Base-by-base conservation (phyloP, 1,140 invertebrate species). In the Panonychus citri region DNA sequence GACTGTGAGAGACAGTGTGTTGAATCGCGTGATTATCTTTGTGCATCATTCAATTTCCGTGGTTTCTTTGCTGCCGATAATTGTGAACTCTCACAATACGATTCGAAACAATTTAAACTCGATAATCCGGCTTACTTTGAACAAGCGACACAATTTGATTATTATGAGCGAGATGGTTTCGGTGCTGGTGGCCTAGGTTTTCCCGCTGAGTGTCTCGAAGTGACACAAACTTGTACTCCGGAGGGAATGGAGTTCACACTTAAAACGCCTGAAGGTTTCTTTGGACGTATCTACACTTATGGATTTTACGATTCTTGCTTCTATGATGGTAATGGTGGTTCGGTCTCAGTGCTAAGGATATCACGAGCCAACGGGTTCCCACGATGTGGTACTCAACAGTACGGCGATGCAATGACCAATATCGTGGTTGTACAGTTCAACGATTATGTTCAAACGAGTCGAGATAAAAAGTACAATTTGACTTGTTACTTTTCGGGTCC, bases 401-500 rank as follows among this genome's bases (percentile, higher is more conserved):
- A 84, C 62, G 85, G 83, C 0, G 85, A 90, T 64, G 85, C 83
- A 1, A 82, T 89, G 78, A 89, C 85, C 42, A 91, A 90, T 64
- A 89, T 91, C 52, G 84, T 88, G 3, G 85, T 91, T 21, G 85
- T 91, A 0, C 86, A 91, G 69, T 89, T 90, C 69, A 87, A 84
- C 57, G 85, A 90, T 68, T 83, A 82, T 64, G 85, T 91, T 0
- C 85, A 90, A 72, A 90, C 86, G 1, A 82, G 82, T 49, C 72
- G 81, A 57, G 86, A 91, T 67, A 89, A 89, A 64, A 75, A 85
- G 19, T 91, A 89, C 69, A 91, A 91, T 69, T 70, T 91, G 7
- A 91, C 86, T 12, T 91, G 86, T 66, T 74, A 86, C 48, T 86
- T 88, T 68, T 76, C 83, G 62, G 85, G 85, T 30, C 85, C 85